Percentiles rank a stretch among this genome's conserved stretches.
These are phyloP conservation scores for Lacanobia oleracea DNA, from an alignment of 2,888 invertebrate species.

Conservation along the genomic window DNA sequence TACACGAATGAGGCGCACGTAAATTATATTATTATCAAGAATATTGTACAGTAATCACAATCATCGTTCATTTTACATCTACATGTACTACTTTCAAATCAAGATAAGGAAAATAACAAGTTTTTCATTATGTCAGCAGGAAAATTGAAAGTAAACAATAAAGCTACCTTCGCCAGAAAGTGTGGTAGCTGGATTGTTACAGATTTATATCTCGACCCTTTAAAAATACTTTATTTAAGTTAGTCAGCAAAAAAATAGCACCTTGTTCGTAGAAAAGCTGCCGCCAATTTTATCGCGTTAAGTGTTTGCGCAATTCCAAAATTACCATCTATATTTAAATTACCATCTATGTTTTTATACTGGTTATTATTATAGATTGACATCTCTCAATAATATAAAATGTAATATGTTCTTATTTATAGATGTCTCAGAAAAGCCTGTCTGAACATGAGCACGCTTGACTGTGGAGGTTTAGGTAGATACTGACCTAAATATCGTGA, in stretches of 20 bases:
- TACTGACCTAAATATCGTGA: constrained; percentile 13
- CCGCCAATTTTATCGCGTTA: constrained; percentile 39
- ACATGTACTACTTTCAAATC: constrained; percentile 14
- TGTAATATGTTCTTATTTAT: background rate
- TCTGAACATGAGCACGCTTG: background rate
- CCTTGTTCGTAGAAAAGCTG: constrained; percentile 35
- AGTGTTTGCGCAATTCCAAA: constrained; percentile 15
- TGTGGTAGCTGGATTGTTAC: constrained; percentile 16
- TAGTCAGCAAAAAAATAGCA: constrained; percentile 33
- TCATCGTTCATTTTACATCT: constrained; percentile 18
- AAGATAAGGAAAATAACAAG: constrained; percentile 31
- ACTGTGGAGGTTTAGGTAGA: background rate
- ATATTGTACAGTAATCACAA: constrained; percentile 12
- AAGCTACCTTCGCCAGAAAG: background rate
- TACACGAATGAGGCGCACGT: background rate
- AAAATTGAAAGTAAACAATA: constrained; percentile 33
- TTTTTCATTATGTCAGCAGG: constrained; percentile 21
- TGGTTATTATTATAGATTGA: background rate
- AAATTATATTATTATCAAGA: background rate
- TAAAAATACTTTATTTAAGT: constrained; percentile 37
- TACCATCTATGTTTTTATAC: background rate
- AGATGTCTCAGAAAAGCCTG: background rate
- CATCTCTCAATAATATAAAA: background rate
- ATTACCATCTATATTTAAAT: too few species aligned
- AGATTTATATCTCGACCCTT: constrained; percentile 46